phyloP scores from a whole-genome alignment of 2,888 invertebrate species.

The Drosophila borborema region DNA sequence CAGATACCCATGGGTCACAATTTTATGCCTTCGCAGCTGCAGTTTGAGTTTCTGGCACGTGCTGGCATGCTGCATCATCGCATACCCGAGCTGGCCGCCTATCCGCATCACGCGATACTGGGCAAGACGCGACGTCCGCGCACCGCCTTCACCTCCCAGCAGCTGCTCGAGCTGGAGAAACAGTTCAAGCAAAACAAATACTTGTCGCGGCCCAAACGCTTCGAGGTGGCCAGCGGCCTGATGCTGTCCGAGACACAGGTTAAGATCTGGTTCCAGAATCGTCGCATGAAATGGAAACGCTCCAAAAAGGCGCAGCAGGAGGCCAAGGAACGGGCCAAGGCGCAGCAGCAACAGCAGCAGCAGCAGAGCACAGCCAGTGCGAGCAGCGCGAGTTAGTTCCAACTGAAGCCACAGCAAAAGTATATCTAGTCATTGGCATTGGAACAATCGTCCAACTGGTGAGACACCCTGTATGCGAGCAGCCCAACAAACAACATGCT shows the following conservation, averaged over 20 bases:
- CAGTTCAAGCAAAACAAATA: conserved; percentile 99
- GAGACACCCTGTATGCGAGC: conserved; percentile 53
- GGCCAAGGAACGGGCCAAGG: conserved; percentile 87
- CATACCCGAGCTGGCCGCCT: conserved; percentile 93
- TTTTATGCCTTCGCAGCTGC: conserved; percentile 85
- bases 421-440: conserved; percentile 66
- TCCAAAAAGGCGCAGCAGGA: conserved; percentile 98
- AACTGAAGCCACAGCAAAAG: neutral
- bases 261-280: conserved; percentile 99
- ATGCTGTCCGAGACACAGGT: conserved; percentile 99
- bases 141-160: conserved; percentile 98
- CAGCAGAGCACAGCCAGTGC: conserved; percentile 45
- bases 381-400: conserved; percentile 59
- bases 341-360: conserved; percentile 73
- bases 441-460: conserved; percentile 64
- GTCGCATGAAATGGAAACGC: conserved; percentile 99
- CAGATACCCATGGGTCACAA: conserved; percentile 86
- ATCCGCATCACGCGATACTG: conserved; percentile 90
- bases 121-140: conserved; percentile 96
- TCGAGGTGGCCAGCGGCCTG: conserved; percentile 98
- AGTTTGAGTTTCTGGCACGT: conserved; percentile 94
- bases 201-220: conserved; percentile 98
- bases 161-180: conserved; percentile 98
- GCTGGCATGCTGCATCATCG: conserved; percentile 97
- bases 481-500: conserved; percentile 6